These are phyloP conservation scores for Trialeurodes vaporariorum DNA, from an alignment of 1,140 invertebrate genomes.

Conservation along the genomic window DNA sequence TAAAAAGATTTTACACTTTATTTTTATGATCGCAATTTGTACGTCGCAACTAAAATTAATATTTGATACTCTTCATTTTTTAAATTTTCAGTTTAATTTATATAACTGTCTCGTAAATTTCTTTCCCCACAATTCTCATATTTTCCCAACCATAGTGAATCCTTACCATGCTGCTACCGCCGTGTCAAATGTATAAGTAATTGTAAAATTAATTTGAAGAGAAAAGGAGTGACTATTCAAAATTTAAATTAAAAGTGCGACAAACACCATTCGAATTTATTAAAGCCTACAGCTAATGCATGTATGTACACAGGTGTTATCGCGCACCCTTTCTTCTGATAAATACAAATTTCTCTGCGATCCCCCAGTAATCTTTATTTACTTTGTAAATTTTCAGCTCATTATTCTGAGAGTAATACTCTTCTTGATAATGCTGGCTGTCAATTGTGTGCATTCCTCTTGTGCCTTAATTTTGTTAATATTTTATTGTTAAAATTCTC, in stretches of 20 bases:
- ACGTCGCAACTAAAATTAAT: no score
- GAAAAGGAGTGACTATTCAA: not conserved
- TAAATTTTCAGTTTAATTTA: no score
- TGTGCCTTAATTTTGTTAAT: not conserved
- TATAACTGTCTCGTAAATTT: no score
- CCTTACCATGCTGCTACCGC: not conserved
- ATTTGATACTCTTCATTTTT: no score
- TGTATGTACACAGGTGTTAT: not conserved
- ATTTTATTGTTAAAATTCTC: not conserved
- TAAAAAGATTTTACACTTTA: no score
- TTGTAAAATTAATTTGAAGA: not conserved
- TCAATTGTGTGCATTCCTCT: not conserved
- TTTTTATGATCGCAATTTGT: no score
- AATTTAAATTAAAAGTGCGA: not conserved
- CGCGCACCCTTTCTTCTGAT: not conserved
- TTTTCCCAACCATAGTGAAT: no score
- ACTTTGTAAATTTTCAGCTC: not conserved
- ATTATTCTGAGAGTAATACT: no score
- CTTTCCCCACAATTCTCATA: no score
- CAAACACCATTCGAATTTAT: not conserved
- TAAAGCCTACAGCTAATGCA: not conserved
- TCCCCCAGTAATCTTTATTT: not conserved
- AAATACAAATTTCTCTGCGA: not conserved
- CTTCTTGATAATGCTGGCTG: not conserved
- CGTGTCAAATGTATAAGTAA: not conserved